Percentiles rank a stretch among this genome's conserved stretches.
These are phyloP conservation scores for Montipora foliosa DNA, from an alignment of 64 coral and sea anemone genomes.

Conservation along the genomic window DNA sequence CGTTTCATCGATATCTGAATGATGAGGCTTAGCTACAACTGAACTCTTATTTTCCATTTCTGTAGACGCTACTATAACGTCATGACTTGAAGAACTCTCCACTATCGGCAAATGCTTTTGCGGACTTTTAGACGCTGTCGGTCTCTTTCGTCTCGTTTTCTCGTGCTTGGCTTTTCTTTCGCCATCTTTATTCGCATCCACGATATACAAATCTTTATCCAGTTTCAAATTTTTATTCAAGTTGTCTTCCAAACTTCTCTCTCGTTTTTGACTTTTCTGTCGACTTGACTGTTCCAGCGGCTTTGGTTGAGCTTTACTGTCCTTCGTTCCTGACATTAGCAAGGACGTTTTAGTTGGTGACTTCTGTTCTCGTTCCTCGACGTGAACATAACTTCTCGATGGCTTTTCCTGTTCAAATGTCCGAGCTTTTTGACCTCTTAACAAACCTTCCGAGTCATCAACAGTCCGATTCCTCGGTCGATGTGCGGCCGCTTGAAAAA, in stretches of 20 bases:
- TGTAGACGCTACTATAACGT: not conserved
- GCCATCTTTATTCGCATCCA: not conserved
- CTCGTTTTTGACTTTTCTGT: not conserved
- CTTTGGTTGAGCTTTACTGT: not conserved
- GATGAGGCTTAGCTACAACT: not conserved
- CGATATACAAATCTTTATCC: slow-evolving; percentile 38
- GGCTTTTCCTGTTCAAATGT: slow-evolving; percentile 79
- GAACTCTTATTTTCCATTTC: not conserved
- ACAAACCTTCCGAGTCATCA: slow-evolving; percentile 64
- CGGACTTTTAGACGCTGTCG: slow-evolving; percentile 24
- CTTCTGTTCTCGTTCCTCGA: slow-evolving; percentile 50
- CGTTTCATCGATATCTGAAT: not conserved
- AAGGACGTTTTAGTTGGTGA: slow-evolving; percentile 44
- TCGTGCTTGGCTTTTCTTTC: not conserved
- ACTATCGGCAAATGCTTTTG: not conserved
- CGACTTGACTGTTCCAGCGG: not conserved
- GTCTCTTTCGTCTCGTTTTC: not conserved
- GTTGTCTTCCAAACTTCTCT: not conserved
- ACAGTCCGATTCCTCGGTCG: slow-evolving; percentile 54
- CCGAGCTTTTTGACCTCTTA: slow-evolving; percentile 85
- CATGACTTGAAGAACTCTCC: not conserved
- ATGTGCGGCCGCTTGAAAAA: slow-evolving; percentile 77
- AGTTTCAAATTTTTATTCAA: not conserved
- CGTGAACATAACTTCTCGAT: slow-evolving; percentile 22
- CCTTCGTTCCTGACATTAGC: not conserved